Evolutionary conservation across 2,113 vertebrate genomes (phyloP).

Genomic region (Coptodon bakossiorum): DNA sequence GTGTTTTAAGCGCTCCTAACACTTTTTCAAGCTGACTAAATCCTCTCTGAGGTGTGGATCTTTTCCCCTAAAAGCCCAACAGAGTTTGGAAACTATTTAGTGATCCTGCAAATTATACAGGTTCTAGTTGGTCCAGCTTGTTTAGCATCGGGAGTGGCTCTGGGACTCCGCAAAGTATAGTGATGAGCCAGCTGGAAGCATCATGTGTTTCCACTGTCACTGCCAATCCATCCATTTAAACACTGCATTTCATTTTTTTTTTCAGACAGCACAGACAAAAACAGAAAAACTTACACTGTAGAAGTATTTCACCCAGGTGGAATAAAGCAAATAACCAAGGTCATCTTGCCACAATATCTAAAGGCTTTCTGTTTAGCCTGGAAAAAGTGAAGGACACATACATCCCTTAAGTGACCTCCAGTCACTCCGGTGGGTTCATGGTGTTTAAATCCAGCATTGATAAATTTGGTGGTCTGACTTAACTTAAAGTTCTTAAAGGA

Average conservation of each 20-base stretch:
- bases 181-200: conserved; percentile 22
- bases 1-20: neutral
- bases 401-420: neutral
- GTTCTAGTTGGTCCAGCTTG: conserved; percentile 7
- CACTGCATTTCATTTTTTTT: neutral
- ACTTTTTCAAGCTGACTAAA: neutral
- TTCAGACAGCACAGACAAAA: neutral
- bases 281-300: neutral
- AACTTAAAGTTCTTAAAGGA: too few relatives aligned
- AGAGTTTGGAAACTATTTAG: neutral
- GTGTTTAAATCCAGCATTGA: neutral
- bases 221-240: conserved; percentile 26
- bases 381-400: neutral
- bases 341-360: neutral
- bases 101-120: neutral
- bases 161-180: neutral
- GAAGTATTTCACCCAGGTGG: neutral
- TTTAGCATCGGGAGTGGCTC: neutral
- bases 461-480: neutral
- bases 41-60: neutral
- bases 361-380: neutral
- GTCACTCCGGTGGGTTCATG: neutral
- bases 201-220: neutral
- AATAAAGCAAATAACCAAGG: neutral
- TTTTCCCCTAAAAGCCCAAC: neutral